Evolutionary conservation across 2,888 invertebrate species (phyloP).

Genomic region (Anorthoa munda): DNA sequence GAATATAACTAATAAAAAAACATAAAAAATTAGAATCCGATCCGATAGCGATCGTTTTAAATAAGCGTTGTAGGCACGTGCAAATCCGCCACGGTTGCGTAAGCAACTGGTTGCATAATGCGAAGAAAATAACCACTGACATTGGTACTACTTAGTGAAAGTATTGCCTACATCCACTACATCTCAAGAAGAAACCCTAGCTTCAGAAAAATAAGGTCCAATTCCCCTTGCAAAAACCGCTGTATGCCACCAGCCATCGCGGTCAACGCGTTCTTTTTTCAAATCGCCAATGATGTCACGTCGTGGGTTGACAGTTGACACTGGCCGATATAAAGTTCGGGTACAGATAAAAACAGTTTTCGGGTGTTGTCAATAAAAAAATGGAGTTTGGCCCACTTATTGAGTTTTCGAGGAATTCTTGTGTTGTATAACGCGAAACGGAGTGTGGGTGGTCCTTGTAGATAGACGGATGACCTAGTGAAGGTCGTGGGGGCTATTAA

Average conservation of each 20-base stretch:
- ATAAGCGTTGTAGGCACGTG: conserved; percentile 65
- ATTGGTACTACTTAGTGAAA: conserved; percentile 89
- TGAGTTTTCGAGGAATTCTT: conserved; percentile 39
- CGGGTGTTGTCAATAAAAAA: conserved; percentile 47
- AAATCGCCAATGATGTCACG: conserved; percentile 69
- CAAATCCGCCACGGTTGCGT: conserved; percentile 72
- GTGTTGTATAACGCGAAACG: conserved; percentile 27
- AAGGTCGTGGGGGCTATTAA: conserved; percentile 30
- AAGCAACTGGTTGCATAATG: conserved; percentile 81
- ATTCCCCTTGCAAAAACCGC: conserved; percentile 27
- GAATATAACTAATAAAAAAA: conserved; percentile 42
- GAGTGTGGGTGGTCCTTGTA: conserved; percentile 24
- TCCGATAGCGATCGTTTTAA: conserved; percentile 54
- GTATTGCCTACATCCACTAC: conserved; percentile 70
- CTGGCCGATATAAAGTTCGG: conserved; percentile 64
- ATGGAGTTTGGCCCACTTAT: conserved; percentile 35
- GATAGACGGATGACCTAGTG: conserved; percentile 32
- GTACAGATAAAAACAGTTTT: conserved; percentile 57
- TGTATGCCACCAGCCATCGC: conserved; percentile 69
- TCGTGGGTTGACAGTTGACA: conserved; percentile 68
- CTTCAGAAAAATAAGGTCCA: conserved; percentile 16
- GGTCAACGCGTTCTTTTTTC: conserved; percentile 73
- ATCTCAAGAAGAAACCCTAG: conserved; percentile 59
- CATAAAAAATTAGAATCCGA: conserved; percentile 42
- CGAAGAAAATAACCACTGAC: conserved; percentile 86